Conservation (phyloP, 2,888 invertebrate species). For the Rhodophaea formosa region DNA sequence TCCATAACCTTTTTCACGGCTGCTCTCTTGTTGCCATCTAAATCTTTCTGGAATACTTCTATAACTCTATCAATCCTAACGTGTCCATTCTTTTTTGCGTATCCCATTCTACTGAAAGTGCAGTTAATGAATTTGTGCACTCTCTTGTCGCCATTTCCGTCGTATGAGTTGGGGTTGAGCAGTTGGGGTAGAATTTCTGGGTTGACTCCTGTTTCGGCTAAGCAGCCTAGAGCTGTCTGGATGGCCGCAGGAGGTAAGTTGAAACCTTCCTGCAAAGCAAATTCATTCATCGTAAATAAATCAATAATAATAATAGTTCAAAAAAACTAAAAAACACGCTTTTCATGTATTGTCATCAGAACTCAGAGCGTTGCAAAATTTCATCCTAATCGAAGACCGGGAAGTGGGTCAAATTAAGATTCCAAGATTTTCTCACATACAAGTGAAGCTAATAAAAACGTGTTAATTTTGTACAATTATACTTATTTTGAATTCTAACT, state of each 20-base stretch:
- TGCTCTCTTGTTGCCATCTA: slow-evolving; percentile 33
- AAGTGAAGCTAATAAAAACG: no score
- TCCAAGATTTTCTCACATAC: no score
- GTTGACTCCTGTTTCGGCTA: slow-evolving; percentile 42
- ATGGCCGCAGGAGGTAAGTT: slow-evolving; percentile 39
- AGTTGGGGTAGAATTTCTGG: slow-evolving; percentile 43
- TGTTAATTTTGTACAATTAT: no score
- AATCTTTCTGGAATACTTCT: slow-evolving; percentile 43
- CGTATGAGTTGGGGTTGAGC: slow-evolving; percentile 39
- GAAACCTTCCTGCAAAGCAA: slow-evolving; percentile 34
- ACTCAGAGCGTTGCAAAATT: no score
- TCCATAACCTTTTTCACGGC: slow-evolving; percentile 46
- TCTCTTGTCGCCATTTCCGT: slow-evolving; percentile 43
- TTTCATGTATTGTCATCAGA: no score
- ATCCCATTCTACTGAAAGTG: slow-evolving; percentile 49
- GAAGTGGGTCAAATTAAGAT: no score
- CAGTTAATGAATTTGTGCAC: slow-evolving; percentile 58
- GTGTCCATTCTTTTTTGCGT: slow-evolving; percentile 44
- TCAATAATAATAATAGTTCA: no score
- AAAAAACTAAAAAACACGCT: no score
- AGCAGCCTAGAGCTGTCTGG: slow-evolving; percentile 39
- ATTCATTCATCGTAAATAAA: neutral
- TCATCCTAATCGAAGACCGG: no score
- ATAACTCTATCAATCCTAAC: slow-evolving; percentile 53
- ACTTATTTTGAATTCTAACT: no score